Evolutionary conservation across 2,113 vertebrate genomes (phyloP).

Genomic region (Platysteira castanea): DNA sequence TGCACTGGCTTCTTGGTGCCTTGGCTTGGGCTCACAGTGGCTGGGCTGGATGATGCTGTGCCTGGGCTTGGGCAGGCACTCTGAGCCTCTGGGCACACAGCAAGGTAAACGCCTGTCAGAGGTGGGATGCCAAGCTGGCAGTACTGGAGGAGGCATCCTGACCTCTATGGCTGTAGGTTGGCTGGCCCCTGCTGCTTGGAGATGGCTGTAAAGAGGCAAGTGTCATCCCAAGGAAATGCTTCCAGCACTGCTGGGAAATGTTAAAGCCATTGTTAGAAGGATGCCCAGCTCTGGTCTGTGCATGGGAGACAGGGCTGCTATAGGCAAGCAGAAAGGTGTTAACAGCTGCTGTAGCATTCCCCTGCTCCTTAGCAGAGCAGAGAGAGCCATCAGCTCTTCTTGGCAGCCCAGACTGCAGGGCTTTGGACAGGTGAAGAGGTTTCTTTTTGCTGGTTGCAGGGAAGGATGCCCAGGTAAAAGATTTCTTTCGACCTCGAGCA

Average conservation of each 20-base stretch:
- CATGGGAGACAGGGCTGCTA: not conserved
- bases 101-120: fast-evolving
- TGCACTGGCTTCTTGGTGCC: fast-evolving
- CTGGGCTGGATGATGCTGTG: not conserved
- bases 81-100: not conserved
- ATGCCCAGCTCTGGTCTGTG: not conserved
- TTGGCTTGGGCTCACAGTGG: not conserved
- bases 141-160: not conserved
- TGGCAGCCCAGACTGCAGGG: not conserved
- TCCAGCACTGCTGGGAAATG: not conserved
- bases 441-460: not conserved
- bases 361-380: not conserved
- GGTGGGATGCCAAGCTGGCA: not conserved
- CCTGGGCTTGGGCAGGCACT: not conserved
- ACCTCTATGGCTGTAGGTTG: not conserved
- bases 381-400: not conserved
- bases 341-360: not conserved
- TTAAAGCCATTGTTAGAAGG: not conserved
- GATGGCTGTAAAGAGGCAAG: not conserved
- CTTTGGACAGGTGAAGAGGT: not conserved
- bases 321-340: not conserved
- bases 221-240: not conserved
- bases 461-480: not conserved
- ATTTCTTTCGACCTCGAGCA: fast-evolving
- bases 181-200: not conserved